Conservation (phyloP, 2,113 vertebrate species). For the Macroglossus sobrinus region DNA sequence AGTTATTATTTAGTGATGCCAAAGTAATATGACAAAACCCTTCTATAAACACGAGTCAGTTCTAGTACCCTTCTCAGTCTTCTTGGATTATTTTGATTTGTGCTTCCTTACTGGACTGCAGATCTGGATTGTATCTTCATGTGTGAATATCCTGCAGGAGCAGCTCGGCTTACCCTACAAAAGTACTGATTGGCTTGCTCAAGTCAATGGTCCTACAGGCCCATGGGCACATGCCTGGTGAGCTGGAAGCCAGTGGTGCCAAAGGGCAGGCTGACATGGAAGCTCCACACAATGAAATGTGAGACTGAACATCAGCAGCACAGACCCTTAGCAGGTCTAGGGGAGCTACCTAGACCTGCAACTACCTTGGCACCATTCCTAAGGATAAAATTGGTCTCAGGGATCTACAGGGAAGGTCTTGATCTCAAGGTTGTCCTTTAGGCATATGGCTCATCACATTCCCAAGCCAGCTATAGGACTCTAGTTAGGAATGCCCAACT, state of each 20-base stretch:
- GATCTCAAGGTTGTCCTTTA: not conserved
- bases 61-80: no score
- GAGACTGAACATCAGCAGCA: not conserved
- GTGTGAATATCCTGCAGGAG: not conserved
- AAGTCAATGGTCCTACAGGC: not conserved
- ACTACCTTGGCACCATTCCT: not conserved
- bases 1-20: conserved; percentile 18
- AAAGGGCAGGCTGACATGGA: rapidly evolving
- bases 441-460: not conserved
- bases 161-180: not conserved
- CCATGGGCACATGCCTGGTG: rapidly evolving
- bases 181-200: not conserved
- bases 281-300: rapidly evolving
- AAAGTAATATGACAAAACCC: not conserved
- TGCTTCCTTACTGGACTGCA: not conserved
- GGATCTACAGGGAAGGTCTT: not conserved
- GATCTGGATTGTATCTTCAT: not conserved
- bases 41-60: no score
- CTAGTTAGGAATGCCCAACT: not conserved
- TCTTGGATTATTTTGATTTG: not conserved
- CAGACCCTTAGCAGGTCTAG: not conserved
- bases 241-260: not conserved
- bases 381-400: not conserved
- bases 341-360: not conserved
- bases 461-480: not conserved